phyloP scores from a whole-genome alignment of 2,888 invertebrate genomes.

The Cephonodes hylas region DNA sequence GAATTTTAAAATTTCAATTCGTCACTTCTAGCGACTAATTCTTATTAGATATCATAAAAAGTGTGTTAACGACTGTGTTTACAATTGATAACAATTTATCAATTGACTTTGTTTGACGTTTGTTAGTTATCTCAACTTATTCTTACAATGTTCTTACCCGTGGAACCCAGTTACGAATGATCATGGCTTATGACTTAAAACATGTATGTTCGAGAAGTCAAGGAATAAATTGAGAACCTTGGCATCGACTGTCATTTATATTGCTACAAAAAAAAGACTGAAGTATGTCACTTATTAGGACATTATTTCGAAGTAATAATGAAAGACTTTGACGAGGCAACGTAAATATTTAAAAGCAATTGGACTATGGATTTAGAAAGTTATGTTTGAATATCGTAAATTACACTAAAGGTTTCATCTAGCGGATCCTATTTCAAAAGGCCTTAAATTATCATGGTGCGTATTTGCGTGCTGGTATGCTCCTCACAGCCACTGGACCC shows the following conservation, averaged over 20 bases:
- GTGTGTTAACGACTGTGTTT: constrained; percentile 54
- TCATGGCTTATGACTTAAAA: constrained; percentile 89
- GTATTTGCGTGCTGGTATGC: constrained; percentile 88
- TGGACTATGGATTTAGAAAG: constrained; percentile 89
- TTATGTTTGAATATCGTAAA: constrained; percentile 95
- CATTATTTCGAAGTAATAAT: constrained; percentile 94
- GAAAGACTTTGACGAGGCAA: constrained; percentile 90
- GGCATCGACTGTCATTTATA: constrained; percentile 98
- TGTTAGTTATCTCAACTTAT: constrained; percentile 63
- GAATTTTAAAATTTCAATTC: background rate
- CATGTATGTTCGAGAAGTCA: constrained; percentile 91
- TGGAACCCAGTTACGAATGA: constrained; percentile 35
- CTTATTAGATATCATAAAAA: constrained; percentile 17
- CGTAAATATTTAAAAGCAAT: constrained; percentile 90
- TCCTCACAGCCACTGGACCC: constrained; percentile 83
- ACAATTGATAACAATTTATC: constrained; percentile 63
- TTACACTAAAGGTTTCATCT: too few relatives aligned
- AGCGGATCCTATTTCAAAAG: too few relatives aligned
- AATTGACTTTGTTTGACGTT: constrained; percentile 62
- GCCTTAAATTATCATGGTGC: constrained; percentile 85
- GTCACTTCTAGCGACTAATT: background rate
- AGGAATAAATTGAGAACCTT: constrained; percentile 93
- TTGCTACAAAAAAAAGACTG: constrained; percentile 86
- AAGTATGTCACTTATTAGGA: constrained; percentile 95
- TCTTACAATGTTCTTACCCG: too few relatives aligned